These are phyloP conservation scores for Danionella cerebrum DNA, from an alignment of 2,113 vertebrate genomes.

Conservation along the genomic window DNA sequence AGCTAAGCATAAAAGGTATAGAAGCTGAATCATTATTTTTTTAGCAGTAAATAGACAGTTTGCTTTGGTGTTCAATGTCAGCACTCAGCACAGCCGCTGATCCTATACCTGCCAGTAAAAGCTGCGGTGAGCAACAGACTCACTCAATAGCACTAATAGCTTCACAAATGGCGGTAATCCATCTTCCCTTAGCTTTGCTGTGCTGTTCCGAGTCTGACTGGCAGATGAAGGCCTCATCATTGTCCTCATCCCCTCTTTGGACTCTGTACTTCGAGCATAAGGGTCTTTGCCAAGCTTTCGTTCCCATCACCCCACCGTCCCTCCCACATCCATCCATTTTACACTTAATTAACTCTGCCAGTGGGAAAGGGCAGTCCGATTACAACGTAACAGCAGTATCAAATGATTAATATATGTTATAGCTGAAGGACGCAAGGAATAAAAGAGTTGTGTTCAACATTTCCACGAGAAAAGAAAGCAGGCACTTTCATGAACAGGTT, in stretches of 20 bases:
- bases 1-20: too few species aligned
- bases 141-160: constrained; percentile 22
- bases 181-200: constrained; percentile 22
- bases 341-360: constrained; percentile 40
- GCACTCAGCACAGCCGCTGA: not conserved
- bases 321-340: constrained; percentile 29
- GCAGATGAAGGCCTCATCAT: constrained; percentile 18
- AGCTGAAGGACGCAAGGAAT: not conserved
- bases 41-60: not conserved
- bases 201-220: constrained; percentile 11
- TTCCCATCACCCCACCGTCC: not conserved
- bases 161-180: constrained; percentile 21
- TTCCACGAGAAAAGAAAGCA: not conserved
- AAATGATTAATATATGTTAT: constrained; percentile 38
- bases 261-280: not conserved
- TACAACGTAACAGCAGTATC: constrained; percentile 20
- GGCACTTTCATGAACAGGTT: constrained; percentile 5
- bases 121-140: constrained; percentile 13
- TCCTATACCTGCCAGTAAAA: not conserved
- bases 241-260: constrained; percentile 9
- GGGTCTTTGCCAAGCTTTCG: constrained; percentile 9
- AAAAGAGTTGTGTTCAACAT: constrained; percentile 26
- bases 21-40: not conserved
- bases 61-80: constrained; percentile 1
- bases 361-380: constrained; percentile 34